Evolutionary conservation across 30 jellyfish, hydroid and myxozoan genomes (phyloP).

Genomic region (Aurelia aurita complex sp. Pacific): DNA sequence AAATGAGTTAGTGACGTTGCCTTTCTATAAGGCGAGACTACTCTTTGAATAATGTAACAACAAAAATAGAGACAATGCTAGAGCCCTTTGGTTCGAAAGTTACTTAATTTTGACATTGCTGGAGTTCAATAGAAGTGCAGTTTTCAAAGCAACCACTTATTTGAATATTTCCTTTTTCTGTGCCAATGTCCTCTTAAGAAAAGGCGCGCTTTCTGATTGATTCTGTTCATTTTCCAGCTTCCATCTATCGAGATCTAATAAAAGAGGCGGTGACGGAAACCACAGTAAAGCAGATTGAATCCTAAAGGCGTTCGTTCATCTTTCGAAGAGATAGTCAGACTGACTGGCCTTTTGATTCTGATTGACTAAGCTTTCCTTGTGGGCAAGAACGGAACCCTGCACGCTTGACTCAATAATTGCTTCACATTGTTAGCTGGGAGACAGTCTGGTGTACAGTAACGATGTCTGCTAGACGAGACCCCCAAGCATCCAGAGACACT

Average conservation of each 20-base stretch:
- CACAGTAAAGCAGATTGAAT: neutral
- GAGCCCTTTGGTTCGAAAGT: no score
- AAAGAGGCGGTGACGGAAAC: constrained; percentile 66
- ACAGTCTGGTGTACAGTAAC: neutral
- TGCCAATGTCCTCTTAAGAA: no score
- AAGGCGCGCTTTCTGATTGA: no score
- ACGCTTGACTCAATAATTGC: neutral
- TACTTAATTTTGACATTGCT: no score
- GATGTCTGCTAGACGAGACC: neutral
- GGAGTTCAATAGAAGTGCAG: no score
- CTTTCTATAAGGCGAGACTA: no score
- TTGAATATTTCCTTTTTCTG: no score
- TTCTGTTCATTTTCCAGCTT: constrained; percentile 1
- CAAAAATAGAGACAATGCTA: no score
- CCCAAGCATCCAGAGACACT: neutral
- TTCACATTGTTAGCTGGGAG: neutral
- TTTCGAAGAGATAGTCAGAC: neutral
- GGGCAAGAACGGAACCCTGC: neutral
- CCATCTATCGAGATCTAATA: constrained; percentile 18
- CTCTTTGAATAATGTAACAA: no score
- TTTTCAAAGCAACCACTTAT: no score
- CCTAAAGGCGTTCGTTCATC: neutral
- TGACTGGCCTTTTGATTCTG: neutral
- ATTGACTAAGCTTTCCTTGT: neutral
- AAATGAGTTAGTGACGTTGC: no score